Evolutionary conservation across 2,888 invertebrate genomes (phyloP).

Genomic region (Sarcophaga subvicina): DNA sequence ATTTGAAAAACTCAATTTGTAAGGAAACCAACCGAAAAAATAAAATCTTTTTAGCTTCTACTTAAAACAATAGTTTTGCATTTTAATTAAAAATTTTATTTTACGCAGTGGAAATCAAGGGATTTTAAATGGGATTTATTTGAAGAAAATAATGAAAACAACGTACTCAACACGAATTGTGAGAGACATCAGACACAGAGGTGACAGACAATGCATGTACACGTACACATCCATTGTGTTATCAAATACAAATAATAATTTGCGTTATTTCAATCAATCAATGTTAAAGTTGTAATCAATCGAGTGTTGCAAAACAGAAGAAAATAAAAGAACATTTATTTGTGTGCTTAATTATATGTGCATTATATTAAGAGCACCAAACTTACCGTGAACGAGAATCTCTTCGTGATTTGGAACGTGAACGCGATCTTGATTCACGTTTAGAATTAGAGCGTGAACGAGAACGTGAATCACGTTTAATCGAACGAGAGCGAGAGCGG

Average conservation of each 20-base stretch:
- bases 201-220: conserved; percentile 40
- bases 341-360: conserved; percentile 29
- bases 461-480: conserved; percentile 79
- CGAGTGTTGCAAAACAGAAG: conserved; percentile 67
- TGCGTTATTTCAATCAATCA: conserved; percentile 50
- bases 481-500: conserved; percentile 84
- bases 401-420: conserved; percentile 81
- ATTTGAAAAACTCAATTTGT: background rate
- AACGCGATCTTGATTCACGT: conserved; percentile 82
- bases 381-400: conserved; percentile 83
- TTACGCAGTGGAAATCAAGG: conserved; percentile 17
- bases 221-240: conserved; percentile 54
- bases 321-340: conserved; percentile 69
- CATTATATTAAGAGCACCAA: conserved; percentile 17
- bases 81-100: conserved; percentile 28
- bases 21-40: background rate
- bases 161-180: conserved; percentile 65
- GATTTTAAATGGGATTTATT: conserved; percentile 17
- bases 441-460: conserved; percentile 80
- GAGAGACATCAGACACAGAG: conserved; percentile 53
- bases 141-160: conserved; percentile 44
- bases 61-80: conserved; percentile 32
- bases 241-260: conserved; percentile 58
- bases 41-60: conserved; percentile 47
- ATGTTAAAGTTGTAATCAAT: conserved; percentile 56